Conservation (phyloP, 1,140 invertebrate species). For the Anastatus disparis region DNA sequence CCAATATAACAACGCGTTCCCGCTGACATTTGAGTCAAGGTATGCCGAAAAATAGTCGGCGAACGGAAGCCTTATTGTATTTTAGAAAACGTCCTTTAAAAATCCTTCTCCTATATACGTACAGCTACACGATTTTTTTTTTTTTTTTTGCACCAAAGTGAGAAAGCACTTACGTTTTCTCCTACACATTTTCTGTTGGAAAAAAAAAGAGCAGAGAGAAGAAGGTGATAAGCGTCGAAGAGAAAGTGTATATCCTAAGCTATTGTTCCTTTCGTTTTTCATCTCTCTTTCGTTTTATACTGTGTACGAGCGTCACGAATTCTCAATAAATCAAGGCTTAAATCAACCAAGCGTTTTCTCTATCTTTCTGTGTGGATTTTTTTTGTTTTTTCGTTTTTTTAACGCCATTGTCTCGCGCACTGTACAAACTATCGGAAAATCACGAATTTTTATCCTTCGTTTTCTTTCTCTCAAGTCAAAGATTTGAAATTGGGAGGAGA, state of each 20-base stretch:
- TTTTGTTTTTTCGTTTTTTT: neutral
- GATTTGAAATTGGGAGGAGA: too few species aligned
- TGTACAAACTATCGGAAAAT: conserved; percentile 31
- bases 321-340: conserved; percentile 35
- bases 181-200: too few species aligned
- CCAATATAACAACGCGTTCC: too few species aligned
- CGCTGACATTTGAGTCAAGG: too few species aligned
- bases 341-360: conserved; percentile 8
- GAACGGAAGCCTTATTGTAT: neutral
- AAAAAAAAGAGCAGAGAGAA: too few species aligned
- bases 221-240: neutral
- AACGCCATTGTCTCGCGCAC: conserved; percentile 25
- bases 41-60: too few species aligned
- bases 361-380: neutral
- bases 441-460: too few species aligned
- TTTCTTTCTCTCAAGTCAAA: too few species aligned
- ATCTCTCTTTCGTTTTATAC: neutral
- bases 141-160: neutral
- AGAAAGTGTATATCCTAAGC: conserved; percentile 34
- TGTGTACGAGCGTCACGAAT: neutral
- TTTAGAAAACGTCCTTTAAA: neutral
- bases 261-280: conserved; percentile 40
- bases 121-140: neutral
- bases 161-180: too few species aligned
- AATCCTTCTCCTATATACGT: neutral